phyloP scores from a whole-genome alignment of 2,888 invertebrate genomes.

The Yponomeuta malinellus region DNA sequence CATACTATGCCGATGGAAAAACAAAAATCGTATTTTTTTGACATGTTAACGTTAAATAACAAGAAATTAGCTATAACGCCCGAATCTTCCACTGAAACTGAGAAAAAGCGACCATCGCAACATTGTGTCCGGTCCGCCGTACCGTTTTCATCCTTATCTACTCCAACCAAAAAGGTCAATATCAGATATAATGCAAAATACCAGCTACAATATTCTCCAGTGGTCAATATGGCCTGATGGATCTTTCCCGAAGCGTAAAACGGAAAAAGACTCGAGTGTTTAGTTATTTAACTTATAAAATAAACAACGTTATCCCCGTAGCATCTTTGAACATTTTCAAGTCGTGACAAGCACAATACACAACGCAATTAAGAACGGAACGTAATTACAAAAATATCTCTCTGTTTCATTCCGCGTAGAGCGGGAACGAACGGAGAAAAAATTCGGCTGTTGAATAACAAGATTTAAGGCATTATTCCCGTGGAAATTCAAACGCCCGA shows the following conservation, averaged over 20 bases:
- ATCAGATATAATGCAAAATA: conserved; percentile 27
- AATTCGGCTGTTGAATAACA: not conserved
- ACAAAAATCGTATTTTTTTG: too few species aligned
- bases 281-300: not conserved
- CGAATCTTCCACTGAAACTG: not conserved
- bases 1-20: too few species aligned
- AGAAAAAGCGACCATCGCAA: not conserved
- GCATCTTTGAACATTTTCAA: not conserved
- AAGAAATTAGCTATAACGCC: not conserved
- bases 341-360: not conserved
- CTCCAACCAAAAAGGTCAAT: conserved; percentile 51
- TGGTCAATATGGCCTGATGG: too few species aligned
- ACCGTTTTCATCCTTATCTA: conserved; percentile 34
- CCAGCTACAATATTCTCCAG: too few species aligned
- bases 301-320: not conserved
- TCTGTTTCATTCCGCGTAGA: not conserved
- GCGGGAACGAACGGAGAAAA: not conserved
- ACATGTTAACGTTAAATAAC: too few species aligned
- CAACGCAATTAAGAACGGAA: conserved; percentile 25
- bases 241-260: too few species aligned
- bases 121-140: not conserved
- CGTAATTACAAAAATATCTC: conserved; percentile 4
- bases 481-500: not conserved
- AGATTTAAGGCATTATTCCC: conserved; percentile 2
- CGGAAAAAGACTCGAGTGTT: too few species aligned